Percentiles rank a stretch among this genome's conserved stretches.
Conservation (phyloP, 2,113 vertebrate genomes). For the Tor tambroides region DNA sequence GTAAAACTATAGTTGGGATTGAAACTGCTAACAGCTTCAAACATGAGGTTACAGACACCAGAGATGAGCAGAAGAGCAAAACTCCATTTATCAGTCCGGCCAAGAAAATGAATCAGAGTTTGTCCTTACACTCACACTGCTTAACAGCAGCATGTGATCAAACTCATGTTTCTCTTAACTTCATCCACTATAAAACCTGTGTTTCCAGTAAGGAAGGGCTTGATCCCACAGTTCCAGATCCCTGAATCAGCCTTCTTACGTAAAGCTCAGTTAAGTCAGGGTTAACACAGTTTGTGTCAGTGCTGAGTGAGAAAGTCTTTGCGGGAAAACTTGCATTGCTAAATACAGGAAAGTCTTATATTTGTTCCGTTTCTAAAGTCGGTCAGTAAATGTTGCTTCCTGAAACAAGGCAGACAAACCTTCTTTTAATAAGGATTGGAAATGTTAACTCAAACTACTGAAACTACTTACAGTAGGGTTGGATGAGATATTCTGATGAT, state of each 20-base stretch:
- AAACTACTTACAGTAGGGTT: neutral
- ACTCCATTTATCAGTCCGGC: neutral
- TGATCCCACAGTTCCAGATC: neutral
- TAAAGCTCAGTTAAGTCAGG: neutral
- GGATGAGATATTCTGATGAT: neutral
- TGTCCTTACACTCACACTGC: neutral
- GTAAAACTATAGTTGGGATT: neutral
- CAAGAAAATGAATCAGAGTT: neutral
- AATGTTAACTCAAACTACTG: neutral
- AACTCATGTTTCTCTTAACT: constrained; percentile 60
- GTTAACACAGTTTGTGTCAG: neutral
- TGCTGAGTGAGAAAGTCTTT: no score
- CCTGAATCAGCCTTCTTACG: neutral
- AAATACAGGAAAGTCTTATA: neutral
- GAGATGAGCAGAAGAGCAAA: neutral
- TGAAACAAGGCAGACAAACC: neutral
- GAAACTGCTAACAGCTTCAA: constrained; percentile 33
- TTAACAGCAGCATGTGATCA: constrained; percentile 64
- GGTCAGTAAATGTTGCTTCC: neutral
- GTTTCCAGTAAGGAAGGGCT: neutral
- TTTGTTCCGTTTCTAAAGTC: neutral
- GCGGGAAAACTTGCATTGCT: neutral
- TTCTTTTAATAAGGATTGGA: constrained; percentile 1
- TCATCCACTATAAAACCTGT: constrained; percentile 28
- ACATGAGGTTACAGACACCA: neutral